A percentile compares a stretch with the other conserved stretches of the same genome.
phyloP scores from a whole-genome alignment of 2,888 invertebrate genomes.

The Epistrophe eligans region DNA sequence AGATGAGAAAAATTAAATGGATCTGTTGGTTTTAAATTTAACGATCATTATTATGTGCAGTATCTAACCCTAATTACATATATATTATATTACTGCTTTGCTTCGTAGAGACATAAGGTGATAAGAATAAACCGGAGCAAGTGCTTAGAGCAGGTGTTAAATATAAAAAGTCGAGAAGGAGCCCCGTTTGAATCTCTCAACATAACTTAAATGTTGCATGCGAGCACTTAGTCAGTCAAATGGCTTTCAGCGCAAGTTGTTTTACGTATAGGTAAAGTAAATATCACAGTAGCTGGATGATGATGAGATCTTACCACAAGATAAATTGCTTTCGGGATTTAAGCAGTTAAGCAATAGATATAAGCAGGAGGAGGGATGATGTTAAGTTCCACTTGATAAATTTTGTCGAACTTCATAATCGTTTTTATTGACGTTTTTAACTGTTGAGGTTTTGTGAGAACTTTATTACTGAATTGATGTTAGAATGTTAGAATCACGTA shows the following conservation, averaged over 20 bases:
- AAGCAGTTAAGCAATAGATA: background rate
- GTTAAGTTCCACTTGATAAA: slow-evolving; percentile 28
- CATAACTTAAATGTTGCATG: slow-evolving; percentile 59
- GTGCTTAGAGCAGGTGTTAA: too few relatives aligned
- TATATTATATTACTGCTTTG: too few relatives aligned
- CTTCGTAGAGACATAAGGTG: too few relatives aligned
- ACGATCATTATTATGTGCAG: too few relatives aligned
- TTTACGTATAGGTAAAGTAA: slow-evolving; percentile 33
- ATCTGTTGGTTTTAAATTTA: too few relatives aligned
- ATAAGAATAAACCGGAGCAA: too few relatives aligned
- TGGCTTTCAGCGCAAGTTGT: slow-evolving; percentile 56
- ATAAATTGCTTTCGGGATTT: slow-evolving; percentile 41
- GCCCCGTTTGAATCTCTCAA: slow-evolving; percentile 52
- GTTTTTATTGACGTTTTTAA: slow-evolving; percentile 45
- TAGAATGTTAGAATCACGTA: slow-evolving; percentile 25
- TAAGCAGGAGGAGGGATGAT: slow-evolving; percentile 5
- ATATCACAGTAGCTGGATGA: slow-evolving; percentile 32
- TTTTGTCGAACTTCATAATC: slow-evolving; percentile 42
- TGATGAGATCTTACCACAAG: slow-evolving; percentile 40
- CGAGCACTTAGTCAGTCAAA: slow-evolving; percentile 61
- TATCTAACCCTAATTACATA: too few relatives aligned
- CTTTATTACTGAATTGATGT: slow-evolving; percentile 14
- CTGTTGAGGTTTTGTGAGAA: slow-evolving; percentile 35
- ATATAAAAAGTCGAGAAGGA: too few relatives aligned
- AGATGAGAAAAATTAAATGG: too few relatives aligned